Base-by-base conservation (phyloP, 2,797 vertebrate genomes). In the Astyanax mexicanus region DNA sequence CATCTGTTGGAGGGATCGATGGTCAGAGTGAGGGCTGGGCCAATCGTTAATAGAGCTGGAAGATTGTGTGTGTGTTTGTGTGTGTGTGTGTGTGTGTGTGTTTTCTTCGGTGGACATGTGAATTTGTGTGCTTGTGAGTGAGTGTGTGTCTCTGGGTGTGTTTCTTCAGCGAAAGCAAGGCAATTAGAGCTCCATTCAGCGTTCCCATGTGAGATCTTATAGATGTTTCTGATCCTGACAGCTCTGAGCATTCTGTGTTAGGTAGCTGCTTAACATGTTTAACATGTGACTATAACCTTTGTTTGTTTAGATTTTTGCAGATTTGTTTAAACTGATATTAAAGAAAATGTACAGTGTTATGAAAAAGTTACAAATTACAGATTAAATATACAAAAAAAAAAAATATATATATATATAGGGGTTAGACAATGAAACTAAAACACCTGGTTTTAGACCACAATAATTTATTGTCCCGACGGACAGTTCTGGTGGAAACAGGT, bases 1-100 rank as follows among this genome's bases (percentile, higher is more conserved):
- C 75, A 71, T 68, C 54, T 81, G 76, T 38, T 64, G 67, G 66
- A 61, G 21, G 49, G 62, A 72, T 80, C 73, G 61, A 70, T 75
- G 69, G 62, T 21, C 61, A 68, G 71, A 71, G 45, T 68, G 42
- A 80, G 61, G 66, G 60, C 62, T 68, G n/a, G 51, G 62, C 57
- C 73, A 75, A 55, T 69, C 60, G 21, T 68, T 77, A 77, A 77
- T 67, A 67, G 21, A 64, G 29, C 54, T 68, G 32, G 67, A 69
- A 77, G 64, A 80, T 74, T 61, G 65, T 68, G 42, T 66, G 73
- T 72, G 72, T 62, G 71, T 35, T 66, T 38, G 64, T 38, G 64
- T 35, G 42, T 62, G 66, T 29, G 45, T 76, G 75, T 37, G 47
- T 40, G 25, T 37, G 42, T 66, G 25, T 55, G 25, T 23, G n/a